Evolutionary conservation across 2,797 vertebrate species (phyloP).

Genomic region (Chiloscyllium punctatum): DNA sequence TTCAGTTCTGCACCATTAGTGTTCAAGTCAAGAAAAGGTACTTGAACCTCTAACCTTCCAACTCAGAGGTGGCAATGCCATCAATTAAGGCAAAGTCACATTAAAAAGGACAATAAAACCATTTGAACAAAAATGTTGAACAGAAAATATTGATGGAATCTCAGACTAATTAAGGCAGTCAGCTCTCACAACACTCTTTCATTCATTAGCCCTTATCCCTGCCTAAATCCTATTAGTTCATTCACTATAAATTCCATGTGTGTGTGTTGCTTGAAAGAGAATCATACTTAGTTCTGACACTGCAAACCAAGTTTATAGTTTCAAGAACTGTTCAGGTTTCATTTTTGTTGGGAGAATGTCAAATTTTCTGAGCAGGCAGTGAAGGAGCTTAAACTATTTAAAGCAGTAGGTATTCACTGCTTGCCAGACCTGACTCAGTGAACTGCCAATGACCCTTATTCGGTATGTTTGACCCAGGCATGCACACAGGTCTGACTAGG

Average conservation of each 20-base stretch:
- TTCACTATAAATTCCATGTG: neutral
- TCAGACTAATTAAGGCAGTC: constrained; percentile 31
- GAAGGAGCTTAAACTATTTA: neutral
- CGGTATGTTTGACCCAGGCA: constrained; percentile 61
- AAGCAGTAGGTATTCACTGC: constrained; percentile 42
- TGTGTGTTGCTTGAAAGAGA: neutral
- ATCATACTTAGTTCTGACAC: neutral
- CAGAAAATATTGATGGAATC: neutral
- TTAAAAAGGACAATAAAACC: constrained; percentile 4
- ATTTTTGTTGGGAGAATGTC: constrained; percentile 30
- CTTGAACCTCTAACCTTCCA: constrained; percentile 2
- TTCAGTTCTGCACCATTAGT: neutral
- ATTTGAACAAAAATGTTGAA: constrained; percentile 8
- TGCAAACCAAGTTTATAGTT: neutral
- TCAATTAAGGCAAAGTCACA: constrained; percentile 2
- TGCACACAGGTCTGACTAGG: constrained; percentile 51
- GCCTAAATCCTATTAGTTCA: neutral
- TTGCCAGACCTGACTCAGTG: constrained; percentile 67
- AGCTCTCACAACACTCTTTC: neutral
- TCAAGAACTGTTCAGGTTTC: constrained; percentile 9
- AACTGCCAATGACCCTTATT: constrained; percentile 70
- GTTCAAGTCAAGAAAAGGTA: neutral
- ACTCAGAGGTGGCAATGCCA: neutral
- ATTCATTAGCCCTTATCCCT: neutral
- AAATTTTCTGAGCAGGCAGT: neutral